A percentile compares a stretch with the other conserved stretches of the same genome.
Evolutionary conservation across 2,113 vertebrate species (phyloP).

Genomic region (Orycteropus afer): DNA sequence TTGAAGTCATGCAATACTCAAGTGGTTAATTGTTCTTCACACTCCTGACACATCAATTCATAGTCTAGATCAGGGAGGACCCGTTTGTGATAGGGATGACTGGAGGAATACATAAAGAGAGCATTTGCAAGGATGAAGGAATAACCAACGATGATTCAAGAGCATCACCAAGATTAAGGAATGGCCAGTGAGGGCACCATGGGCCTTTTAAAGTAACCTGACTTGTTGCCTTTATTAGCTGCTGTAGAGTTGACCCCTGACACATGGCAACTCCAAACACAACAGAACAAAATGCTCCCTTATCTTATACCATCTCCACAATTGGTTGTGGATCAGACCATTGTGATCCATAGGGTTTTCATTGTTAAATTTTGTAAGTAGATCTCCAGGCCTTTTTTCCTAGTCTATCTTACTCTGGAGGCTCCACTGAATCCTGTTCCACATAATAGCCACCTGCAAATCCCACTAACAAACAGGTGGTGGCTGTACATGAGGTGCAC

Average conservation of each 20-base stretch:
- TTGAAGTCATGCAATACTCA: conserved; percentile 82
- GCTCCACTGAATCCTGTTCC: not conserved
- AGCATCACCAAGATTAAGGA: not conserved
- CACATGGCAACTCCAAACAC: not conserved
- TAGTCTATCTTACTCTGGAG: not conserved
- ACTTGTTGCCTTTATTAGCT: not conserved
- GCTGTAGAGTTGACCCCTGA: not conserved
- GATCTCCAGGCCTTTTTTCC: not conserved
- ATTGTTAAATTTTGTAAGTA: not conserved
- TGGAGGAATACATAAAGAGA: conserved; percentile 52
- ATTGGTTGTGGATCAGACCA: not conserved
- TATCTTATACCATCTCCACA: not conserved
- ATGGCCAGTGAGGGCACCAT: conserved; percentile 45
- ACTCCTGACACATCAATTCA: conserved; percentile 82
- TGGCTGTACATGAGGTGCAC: not conserved
- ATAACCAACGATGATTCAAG: conserved; percentile 73
- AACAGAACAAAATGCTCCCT: not conserved
- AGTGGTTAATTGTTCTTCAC: conserved; percentile 85
- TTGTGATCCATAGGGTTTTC: not conserved
- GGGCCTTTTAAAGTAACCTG: conserved; percentile 35
- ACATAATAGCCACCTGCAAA: not conserved
- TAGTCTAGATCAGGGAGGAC: conserved; percentile 42
- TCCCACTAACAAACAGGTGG: not conserved
- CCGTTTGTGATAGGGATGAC: not conserved
- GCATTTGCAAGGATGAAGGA: conserved; percentile 66